Percentiles rank a stretch among this genome's conserved stretches.
Conservation (phyloP, 2,888 invertebrate species). For the Mimas tiliae region DNA sequence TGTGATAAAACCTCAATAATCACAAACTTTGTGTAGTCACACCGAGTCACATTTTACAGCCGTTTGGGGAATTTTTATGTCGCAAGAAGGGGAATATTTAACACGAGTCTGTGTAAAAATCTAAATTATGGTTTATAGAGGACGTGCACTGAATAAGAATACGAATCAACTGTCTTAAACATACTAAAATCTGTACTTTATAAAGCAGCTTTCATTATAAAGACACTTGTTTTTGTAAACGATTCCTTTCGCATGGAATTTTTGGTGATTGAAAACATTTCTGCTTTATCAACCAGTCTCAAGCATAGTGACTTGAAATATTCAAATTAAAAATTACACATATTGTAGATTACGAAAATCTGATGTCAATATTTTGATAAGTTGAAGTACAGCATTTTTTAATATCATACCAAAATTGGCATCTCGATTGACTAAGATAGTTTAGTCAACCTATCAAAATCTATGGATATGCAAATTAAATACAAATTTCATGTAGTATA, state of each 20-base stretch:
- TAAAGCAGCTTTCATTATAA: conserved; percentile 7
- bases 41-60: conserved; percentile 56
- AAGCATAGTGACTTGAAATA: no score
- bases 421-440: no score
- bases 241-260: not conserved
- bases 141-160: conserved; percentile 77
- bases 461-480: no score
- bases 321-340: no score
- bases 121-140: conserved; percentile 81
- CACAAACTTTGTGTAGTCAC: conserved; percentile 30
- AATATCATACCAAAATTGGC: no score
- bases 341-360: no score
- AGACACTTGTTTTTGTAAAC: not conserved
- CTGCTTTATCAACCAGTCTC: not conserved
- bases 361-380: no score
- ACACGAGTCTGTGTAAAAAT: conserved; percentile 78
- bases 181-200: conserved; percentile 18
- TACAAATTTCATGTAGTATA: no score
- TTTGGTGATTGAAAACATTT: not conserved
- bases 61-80: conserved; percentile 68
- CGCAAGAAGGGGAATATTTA: conserved; percentile 62
- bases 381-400: no score
- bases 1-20: conserved; percentile 30
- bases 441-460: no score
- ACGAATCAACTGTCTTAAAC: conserved; percentile 39